These are phyloP conservation scores for Imbricaverruca yamaguchii DNA, from an alignment of 2,888 invertebrate genomes.

Conservation along the genomic window DNA sequence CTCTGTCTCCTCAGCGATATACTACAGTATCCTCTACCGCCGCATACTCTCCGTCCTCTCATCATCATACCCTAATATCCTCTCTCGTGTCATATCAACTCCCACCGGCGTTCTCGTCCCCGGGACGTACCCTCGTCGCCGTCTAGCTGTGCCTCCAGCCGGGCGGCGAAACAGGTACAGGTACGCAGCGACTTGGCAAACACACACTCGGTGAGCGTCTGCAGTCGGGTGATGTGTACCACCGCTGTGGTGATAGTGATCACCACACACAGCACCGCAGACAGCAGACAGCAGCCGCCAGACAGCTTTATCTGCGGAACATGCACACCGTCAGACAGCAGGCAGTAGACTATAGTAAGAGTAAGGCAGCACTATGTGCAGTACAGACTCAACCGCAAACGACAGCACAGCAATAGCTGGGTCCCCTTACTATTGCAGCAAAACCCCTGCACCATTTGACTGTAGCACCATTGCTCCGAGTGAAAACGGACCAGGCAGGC, in stretches of 20 bases:
- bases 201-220: conserved; percentile 77
- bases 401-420: too few species aligned
- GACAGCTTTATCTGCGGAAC: conserved; percentile 72
- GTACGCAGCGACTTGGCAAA: conserved; percentile 58
- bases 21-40: too few species aligned
- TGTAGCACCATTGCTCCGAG: too few species aligned
- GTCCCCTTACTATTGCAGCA: too few species aligned
- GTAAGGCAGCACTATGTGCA: not conserved
- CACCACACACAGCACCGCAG: conserved; percentile 76
- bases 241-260: conserved; percentile 86
- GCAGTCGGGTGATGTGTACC: conserved; percentile 77
- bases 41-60: too few species aligned
- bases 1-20: too few species aligned
- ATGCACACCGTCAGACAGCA: conserved; percentile 81
- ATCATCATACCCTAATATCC: too few species aligned
- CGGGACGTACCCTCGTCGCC: not conserved
- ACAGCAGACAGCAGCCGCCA: conserved; percentile 76
- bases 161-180: conserved; percentile 61
- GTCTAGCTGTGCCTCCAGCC: conserved; percentile 41
- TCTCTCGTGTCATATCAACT: too few species aligned
- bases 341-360: conserved; percentile 52
- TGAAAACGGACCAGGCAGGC: too few species aligned
- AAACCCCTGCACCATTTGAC: too few species aligned
- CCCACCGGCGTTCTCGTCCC: too few species aligned
- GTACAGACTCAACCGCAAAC: not conserved